A percentile compares a stretch with the other conserved stretches of the same genome.
Evolutionary conservation across 2,797 vertebrate species (phyloP).

Genomic region (Lycodopsis pacificus): DNA sequence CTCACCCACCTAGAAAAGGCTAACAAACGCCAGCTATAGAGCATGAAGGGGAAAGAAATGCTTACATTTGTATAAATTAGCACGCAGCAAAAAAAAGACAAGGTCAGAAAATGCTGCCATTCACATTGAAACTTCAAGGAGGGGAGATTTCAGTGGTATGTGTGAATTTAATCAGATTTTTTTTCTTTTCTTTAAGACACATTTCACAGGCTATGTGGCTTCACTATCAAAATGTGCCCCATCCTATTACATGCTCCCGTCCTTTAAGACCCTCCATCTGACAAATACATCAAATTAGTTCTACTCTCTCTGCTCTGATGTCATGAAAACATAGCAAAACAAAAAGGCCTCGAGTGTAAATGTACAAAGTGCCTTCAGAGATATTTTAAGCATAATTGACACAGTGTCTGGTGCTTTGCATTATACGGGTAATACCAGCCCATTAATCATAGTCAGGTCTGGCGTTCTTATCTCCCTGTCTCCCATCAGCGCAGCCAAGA

Average conservation of each 20-base stretch:
- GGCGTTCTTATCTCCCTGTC: slow-evolving; percentile 59
- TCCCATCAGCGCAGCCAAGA: slow-evolving; percentile 65
- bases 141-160: slow-evolving; percentile 24
- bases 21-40: slow-evolving; percentile 61
- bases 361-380: slow-evolving; percentile 46
- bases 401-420: slow-evolving; percentile 57
- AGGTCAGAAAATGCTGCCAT: slow-evolving; percentile 71
- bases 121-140: slow-evolving; percentile 62
- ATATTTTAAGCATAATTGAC: slow-evolving; percentile 55
- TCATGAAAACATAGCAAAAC: slow-evolving; percentile 46
- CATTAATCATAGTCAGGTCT: slow-evolving; percentile 74
- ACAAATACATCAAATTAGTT: slow-evolving; percentile 58
- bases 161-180: slow-evolving; percentile 67
- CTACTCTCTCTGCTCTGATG: slow-evolving; percentile 34
- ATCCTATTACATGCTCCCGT: slow-evolving; percentile 23
- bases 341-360: slow-evolving; percentile 18
- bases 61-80: slow-evolving; percentile 84
- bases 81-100: slow-evolving; percentile 65
- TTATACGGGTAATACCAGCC: slow-evolving; percentile 47
- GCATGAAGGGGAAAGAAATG: slow-evolving; percentile 66
- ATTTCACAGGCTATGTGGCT: slow-evolving; percentile 49
- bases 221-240: slow-evolving; percentile 45
- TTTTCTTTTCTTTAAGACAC: slow-evolving; percentile 23
- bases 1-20: slow-evolving; percentile 61
- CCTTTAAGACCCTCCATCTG: slow-evolving; percentile 56